phyloP scores from a whole-genome alignment of 2,113 vertebrate genomes.

The Anguilla rostrata region DNA sequence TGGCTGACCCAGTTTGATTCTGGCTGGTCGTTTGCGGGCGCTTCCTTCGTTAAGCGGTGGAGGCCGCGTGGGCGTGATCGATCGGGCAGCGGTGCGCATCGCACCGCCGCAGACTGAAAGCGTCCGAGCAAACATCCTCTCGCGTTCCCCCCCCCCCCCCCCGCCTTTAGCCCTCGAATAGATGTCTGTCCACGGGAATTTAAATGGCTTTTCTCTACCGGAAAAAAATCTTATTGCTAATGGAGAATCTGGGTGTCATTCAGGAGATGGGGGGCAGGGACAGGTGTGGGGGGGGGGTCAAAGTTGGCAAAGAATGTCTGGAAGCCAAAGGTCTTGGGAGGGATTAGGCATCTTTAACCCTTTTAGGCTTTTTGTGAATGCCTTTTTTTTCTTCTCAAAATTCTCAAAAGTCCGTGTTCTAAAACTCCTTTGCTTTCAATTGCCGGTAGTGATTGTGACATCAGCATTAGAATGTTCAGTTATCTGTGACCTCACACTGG shows the following conservation, averaged over 20 bases:
- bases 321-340: slow-evolving; percentile 70
- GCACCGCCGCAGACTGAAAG: slow-evolving; percentile 4
- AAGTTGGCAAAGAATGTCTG: slow-evolving; percentile 67
- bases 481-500: too few relatives aligned
- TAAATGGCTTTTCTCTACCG: slow-evolving; percentile 62
- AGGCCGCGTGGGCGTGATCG: slow-evolving; percentile 19
- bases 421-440: too few relatives aligned
- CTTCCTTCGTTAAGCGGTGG: not conserved
- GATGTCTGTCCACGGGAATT: slow-evolving; percentile 61
- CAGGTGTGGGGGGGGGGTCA: slow-evolving; percentile 43
- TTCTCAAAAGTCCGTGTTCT: too few relatives aligned
- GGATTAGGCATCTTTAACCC: slow-evolving; percentile 62
- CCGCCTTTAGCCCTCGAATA: slow-evolving; percentile 53
- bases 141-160: not conserved
- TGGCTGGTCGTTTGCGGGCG: not conserved
- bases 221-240: slow-evolving; percentile 63
- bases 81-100: slow-evolving; percentile 14
- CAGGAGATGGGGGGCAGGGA: slow-evolving; percentile 29
- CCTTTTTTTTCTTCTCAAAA: too few relatives aligned
- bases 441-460: too few relatives aligned
- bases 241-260: slow-evolving; percentile 22
- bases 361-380: too few relatives aligned
- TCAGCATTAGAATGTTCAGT: too few relatives aligned
- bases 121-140: slow-evolving; percentile 9
- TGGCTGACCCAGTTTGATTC: not conserved